Evolutionary conservation across 35 echinoderm and acorn worm species (phyloP).

Genomic region (Apostichopus californicus): DNA sequence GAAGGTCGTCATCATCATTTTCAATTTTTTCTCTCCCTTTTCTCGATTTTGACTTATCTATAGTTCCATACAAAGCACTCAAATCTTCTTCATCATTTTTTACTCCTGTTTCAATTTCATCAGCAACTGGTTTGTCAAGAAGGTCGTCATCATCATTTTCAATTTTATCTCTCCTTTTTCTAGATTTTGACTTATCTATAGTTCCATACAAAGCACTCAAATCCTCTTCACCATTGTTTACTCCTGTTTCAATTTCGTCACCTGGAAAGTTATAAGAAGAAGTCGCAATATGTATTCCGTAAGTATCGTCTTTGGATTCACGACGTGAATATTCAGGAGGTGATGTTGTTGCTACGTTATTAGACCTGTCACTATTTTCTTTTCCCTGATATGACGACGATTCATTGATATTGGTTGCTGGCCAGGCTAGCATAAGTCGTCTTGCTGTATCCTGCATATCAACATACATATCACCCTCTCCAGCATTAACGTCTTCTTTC

Average conservation of each 20-base stretch:
- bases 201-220: background rate
- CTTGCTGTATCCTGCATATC: background rate
- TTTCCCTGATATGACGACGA: background rate
- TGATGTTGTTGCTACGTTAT: background rate
- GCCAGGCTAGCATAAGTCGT: background rate
- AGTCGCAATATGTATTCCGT: background rate
- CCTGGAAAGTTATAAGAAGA: no score
- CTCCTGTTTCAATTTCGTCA: background rate
- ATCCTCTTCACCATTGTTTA: background rate
- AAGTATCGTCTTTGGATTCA: background rate
- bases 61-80: background rate
- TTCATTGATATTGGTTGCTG: no score
- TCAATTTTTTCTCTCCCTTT: no score
- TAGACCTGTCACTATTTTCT: background rate
- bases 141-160: no score
- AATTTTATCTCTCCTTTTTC: no score
- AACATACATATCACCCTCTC: background rate
- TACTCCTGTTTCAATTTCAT: background rate
- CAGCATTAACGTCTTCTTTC: background rate
- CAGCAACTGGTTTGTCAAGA: no score
- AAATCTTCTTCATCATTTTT: background rate
- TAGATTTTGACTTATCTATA: background rate
- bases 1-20: no score
- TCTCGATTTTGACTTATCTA: background rate
- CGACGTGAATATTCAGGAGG: background rate